Conservation (phyloP, 2,888 invertebrate species). For the Branchipolynoe longqiensis region DNA sequence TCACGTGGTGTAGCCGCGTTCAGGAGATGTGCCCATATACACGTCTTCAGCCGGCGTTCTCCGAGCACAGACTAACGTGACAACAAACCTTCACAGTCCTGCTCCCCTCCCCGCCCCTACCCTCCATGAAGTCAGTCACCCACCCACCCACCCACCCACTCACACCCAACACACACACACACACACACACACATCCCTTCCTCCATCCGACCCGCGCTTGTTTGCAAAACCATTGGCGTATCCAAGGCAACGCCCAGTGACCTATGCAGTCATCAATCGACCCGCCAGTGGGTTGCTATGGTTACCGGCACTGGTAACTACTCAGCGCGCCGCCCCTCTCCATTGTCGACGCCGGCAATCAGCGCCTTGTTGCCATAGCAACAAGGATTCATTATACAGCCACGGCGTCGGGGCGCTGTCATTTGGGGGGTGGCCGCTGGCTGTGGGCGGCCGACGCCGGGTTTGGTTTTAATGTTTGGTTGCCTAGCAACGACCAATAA, state of each 20-base stretch:
- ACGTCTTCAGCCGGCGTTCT: neutral
- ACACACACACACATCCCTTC: neutral
- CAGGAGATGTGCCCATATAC: neutral
- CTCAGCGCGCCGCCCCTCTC: constrained; percentile 10
- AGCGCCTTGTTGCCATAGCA: constrained; percentile 49
- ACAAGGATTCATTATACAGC: constrained; percentile 55
- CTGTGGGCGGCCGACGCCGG: constrained; percentile 18
- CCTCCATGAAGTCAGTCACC: neutral
- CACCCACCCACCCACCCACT: neutral
- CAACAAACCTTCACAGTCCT: neutral
- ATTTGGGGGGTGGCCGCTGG: constrained; percentile 27
- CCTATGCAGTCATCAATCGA: constrained; percentile 57
- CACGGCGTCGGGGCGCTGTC: constrained; percentile 44
- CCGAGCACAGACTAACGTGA: neutral
- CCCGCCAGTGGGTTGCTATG: constrained; percentile 37
- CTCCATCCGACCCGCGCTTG: neutral
- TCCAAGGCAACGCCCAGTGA: constrained; percentile 54
- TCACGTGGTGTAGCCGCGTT: neutral
- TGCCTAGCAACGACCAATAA: constrained; percentile 51
- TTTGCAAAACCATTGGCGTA: constrained; percentile 52
- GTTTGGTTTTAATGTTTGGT: constrained; percentile 57
- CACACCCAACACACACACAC: neutral
- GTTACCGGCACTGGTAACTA: constrained; percentile 37
- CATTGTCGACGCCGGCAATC: constrained; percentile 45
- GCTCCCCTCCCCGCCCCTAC: neutral